These are phyloP conservation scores for Andrena bicolor DNA, from an alignment of 2,888 invertebrate genomes.

Conservation along the genomic window DNA sequence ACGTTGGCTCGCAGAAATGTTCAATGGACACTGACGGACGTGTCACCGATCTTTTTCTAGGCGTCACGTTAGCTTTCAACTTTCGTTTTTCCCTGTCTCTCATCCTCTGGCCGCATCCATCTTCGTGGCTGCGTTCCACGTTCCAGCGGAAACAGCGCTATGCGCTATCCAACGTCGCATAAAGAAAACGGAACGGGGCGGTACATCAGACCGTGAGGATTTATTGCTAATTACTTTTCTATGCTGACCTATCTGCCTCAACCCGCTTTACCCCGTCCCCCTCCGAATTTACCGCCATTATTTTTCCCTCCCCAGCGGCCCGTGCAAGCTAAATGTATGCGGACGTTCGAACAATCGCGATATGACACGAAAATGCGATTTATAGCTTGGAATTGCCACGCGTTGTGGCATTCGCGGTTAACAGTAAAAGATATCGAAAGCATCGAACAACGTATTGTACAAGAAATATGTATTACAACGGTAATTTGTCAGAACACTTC, in stretches of 20 bases:
- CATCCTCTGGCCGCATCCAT: constrained; percentile 14
- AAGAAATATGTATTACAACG: neutral
- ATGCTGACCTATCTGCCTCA: constrained; percentile 52
- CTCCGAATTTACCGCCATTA: constrained; percentile 58
- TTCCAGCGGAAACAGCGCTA: constrained; percentile 22
- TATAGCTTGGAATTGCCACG: constrained; percentile 24
- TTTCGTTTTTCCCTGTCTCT: constrained; percentile 7
- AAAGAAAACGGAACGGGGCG: constrained; percentile 57
- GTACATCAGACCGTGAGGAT: constrained; percentile 51
- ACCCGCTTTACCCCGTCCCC: constrained; percentile 9
- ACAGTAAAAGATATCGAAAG: neutral
- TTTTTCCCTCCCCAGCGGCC: constrained; percentile 38
- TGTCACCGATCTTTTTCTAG: constrained; percentile 12
- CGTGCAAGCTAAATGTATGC: constrained; percentile 48
- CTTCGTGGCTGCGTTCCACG: constrained; percentile 33
- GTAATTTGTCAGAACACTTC: neutral
- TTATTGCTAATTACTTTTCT: constrained; percentile 73
- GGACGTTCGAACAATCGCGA: constrained; percentile 55
- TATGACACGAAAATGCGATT: constrained; percentile 56
- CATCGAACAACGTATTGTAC: neutral
- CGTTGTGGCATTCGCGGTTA: neutral
- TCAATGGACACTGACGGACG: neutral
- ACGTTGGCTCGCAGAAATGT: neutral
- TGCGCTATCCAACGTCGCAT: constrained; percentile 33
- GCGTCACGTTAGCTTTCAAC: neutral